phyloP scores from a whole-genome alignment of 1,140 invertebrate genomes.

The Heliothis subflexa region DNA sequence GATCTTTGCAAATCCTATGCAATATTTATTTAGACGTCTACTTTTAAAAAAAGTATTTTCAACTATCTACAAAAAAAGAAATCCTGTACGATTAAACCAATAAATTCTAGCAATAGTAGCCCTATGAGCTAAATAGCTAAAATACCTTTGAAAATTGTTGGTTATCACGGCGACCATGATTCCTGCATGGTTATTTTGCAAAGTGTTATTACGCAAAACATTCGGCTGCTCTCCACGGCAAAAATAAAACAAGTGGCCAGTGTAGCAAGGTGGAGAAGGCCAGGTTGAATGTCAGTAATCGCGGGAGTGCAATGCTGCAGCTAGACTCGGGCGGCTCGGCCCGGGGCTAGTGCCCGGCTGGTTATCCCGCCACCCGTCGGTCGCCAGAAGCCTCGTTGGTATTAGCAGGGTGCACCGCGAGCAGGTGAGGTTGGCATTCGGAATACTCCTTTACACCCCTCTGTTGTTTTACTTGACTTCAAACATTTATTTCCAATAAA shows the following conservation, averaged over 20 bases:
- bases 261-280: conserved; percentile 1
- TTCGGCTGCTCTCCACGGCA: conserved; percentile 30
- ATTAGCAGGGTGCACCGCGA: conserved; percentile 31
- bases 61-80: background rate
- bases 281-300: conserved; percentile 40
- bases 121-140: background rate
- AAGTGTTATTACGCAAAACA: background rate
- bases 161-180: too few relatives aligned
- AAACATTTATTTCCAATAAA: conserved; percentile 20
- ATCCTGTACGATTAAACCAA: background rate
- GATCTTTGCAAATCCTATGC: background rate
- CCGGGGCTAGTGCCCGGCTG: conserved; percentile 21
- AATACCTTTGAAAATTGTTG: background rate
- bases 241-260: conserved; percentile 34
- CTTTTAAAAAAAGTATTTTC: too few relatives aligned
- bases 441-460: conserved; percentile 27
- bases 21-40: background rate
- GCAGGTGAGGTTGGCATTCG: conserved; percentile 35
- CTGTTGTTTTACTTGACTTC: conserved; percentile 35
- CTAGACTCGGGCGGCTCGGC: conserved; percentile 4
- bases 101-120: too few relatives aligned
- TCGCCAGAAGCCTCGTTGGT: conserved; percentile 33
- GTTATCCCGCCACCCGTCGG: conserved; percentile 35
- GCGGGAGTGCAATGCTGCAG: background rate
- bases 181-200: too few relatives aligned